Conservation (phyloP, 1,140 invertebrate genomes). For the Drosophila pectinifera region DNA sequence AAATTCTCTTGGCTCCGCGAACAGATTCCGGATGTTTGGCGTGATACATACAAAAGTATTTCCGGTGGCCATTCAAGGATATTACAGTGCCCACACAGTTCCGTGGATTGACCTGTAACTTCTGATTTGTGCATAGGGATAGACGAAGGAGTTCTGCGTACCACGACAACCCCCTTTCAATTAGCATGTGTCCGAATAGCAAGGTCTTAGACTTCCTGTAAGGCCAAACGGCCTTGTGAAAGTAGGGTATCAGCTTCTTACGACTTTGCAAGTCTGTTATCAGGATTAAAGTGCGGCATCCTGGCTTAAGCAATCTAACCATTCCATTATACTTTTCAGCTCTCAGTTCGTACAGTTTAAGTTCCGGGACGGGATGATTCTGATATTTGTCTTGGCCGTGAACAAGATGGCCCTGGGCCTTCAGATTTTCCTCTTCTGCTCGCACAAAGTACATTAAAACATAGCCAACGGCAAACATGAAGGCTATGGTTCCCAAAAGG, state of each 20-base stretch:
- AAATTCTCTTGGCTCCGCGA: slow-evolving; percentile 85
- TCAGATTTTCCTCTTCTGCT: slow-evolving; percentile 92
- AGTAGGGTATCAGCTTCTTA: slow-evolving; percentile 93
- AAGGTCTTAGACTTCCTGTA: slow-evolving; percentile 98
- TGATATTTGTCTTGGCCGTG: slow-evolving; percentile 67
- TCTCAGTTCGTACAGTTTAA: slow-evolving; percentile 95
- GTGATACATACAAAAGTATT: slow-evolving; percentile 99
- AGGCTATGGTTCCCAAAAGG: slow-evolving; percentile 91
- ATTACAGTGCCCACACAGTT: slow-evolving; percentile 99
- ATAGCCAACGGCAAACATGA: slow-evolving; percentile 93
- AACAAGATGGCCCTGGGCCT: slow-evolving; percentile 86
- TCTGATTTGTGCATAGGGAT: slow-evolving; percentile 91
- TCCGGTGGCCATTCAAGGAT: slow-evolving; percentile 96
- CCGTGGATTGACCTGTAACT: slow-evolving; percentile 96
- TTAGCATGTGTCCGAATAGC: slow-evolving; percentile 95
- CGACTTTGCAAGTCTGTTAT: slow-evolving; percentile 95
- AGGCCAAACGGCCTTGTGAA: slow-evolving; percentile 97
- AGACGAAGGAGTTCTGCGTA: slow-evolving; percentile 95
- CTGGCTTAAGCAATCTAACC: slow-evolving; percentile 96
- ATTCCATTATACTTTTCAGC: slow-evolving; percentile 98
- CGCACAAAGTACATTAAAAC: slow-evolving; percentile 95
- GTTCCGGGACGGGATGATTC: slow-evolving; percentile 85
- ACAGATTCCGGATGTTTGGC: slow-evolving; percentile 91
- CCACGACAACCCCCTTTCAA: slow-evolving; percentile 96
- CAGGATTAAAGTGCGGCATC: slow-evolving; percentile 96